A percentile compares a stretch with the other conserved stretches of the same genome.
Evolutionary conservation across 2,888 invertebrate species (phyloP).

Genomic region (Morpho achilles): DNA sequence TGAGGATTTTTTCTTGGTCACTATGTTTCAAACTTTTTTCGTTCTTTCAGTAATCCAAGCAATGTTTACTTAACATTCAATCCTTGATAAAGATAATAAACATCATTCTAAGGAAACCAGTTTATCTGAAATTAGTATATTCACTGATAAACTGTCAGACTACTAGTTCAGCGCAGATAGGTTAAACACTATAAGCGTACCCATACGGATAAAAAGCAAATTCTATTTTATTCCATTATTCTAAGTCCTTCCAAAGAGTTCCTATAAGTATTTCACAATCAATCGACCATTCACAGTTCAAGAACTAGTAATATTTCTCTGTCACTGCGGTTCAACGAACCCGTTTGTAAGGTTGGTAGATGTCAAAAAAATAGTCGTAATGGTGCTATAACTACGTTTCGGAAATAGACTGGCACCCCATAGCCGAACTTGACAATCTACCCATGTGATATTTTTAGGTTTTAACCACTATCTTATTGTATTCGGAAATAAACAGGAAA

Average conservation of each 20-base stretch:
- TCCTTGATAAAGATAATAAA: no score
- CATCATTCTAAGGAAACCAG: no score
- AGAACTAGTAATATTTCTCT: conserved; percentile 30
- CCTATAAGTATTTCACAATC: conserved; percentile 29
- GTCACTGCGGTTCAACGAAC: conserved; percentile 39
- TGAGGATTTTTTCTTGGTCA: no score
- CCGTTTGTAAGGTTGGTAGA: conserved; percentile 30
- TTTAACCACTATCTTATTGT: conserved; percentile 68
- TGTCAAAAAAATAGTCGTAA: conserved; percentile 54
- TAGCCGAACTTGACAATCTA: conserved; percentile 71
- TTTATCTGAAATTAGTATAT: no score
- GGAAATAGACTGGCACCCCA: conserved; percentile 68
- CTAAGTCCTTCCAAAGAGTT: conserved; percentile 14
- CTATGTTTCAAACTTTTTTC: no score
- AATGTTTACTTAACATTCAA: no score
- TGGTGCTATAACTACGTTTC: conserved; percentile 52
- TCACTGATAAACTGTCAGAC: no score
- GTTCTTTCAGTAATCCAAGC: no score
- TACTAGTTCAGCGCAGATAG: no score
- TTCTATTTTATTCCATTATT: neutral
- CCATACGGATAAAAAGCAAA: no score
- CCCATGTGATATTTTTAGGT: conserved; percentile 64
- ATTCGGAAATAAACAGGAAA: conserved; percentile 58
- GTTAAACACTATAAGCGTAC: no score
- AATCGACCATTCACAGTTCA: conserved; percentile 32